phyloP scores from a whole-genome alignment of 2,113 vertebrate genomes.

The human region GRCh38 chr14:36118001-36118500 shows the following conservation, averaged over 20 bases:
- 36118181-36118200: neutral
- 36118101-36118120: neutral
- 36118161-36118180: neutral
- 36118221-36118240: neutral
- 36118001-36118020: neutral
- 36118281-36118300: neutral
- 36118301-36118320: neutral
- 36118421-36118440: neutral
- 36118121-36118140: constrained; percentile 25
- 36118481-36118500: neutral
- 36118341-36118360: neutral
- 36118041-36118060: neutral
- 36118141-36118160: neutral
- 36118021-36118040: neutral
- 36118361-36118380: neutral
- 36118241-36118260: neutral
- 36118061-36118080: neutral
- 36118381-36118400: neutral
- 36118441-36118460: neutral
- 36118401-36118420: neutral
- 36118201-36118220: neutral
- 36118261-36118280: neutral
- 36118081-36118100: neutral
- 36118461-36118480: neutral
- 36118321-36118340: neutral